These are phyloP conservation scores for Chloroceryle amazona DNA, from an alignment of 2,797 vertebrate genomes.

Conservation along the genomic window DNA sequence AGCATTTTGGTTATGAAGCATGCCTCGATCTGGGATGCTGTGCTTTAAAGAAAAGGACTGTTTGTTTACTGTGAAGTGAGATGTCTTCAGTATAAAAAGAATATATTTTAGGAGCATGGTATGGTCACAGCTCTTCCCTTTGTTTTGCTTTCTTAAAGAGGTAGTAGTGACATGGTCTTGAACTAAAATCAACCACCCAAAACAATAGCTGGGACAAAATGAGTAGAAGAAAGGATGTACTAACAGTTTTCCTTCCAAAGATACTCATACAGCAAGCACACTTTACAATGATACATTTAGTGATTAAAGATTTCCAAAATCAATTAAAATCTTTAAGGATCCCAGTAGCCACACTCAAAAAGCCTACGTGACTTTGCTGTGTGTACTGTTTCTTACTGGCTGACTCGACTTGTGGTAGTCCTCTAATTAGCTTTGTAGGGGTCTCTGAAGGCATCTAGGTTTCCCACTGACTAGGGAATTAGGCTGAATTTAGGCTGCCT, in stretches of 20 bases:
- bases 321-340: conserved; percentile 2
- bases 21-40: background rate
- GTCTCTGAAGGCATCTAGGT: conserved; percentile 15
- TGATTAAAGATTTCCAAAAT: background rate
- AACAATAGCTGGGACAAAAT: background rate
- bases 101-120: background rate
- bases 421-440: conserved; percentile 30
- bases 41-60: background rate
- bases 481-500: background rate
- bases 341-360: background rate
- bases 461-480: conserved; percentile 22
- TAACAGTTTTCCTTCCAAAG: background rate
- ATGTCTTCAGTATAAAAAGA: background rate
- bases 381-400: background rate
- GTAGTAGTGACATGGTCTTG: background rate
- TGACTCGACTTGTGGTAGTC: background rate
- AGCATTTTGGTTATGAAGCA: conserved; percentile 23
- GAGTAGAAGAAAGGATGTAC: background rate
- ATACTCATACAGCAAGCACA: background rate
- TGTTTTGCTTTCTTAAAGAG: conserved; percentile 9
- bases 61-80: conserved; percentile 6
- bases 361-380: background rate
- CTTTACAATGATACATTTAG: background rate
- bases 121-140: background rate
- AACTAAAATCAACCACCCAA: background rate